Evolutionary conservation across 1,140 invertebrate genomes (phyloP).

Genomic region (Ooceraea biroi): DNA sequence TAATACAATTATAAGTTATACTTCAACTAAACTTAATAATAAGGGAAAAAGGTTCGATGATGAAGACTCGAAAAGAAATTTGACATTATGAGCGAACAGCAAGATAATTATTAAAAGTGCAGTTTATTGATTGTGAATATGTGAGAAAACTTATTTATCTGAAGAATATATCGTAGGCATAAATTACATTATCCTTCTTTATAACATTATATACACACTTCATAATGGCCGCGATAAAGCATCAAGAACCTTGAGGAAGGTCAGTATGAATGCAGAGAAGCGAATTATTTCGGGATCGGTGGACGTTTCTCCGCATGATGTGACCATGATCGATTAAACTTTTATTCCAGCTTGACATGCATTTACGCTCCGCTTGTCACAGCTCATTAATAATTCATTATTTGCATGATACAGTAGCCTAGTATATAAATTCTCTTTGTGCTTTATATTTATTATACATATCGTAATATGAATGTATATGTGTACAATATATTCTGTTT

Average conservation of each 20-base stretch:
- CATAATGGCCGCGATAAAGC: background rate
- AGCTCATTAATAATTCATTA: conserved; percentile 8
- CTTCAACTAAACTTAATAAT: too few relatives aligned
- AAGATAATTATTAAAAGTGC: too few relatives aligned
- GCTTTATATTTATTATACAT: background rate
- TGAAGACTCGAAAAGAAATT: too few relatives aligned
- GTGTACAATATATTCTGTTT: background rate
- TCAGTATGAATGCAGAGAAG: background rate
- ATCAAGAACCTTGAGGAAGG: background rate
- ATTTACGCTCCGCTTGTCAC: background rate
- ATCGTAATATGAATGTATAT: too few relatives aligned
- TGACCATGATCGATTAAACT: background rate
- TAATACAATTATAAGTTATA: too few relatives aligned
- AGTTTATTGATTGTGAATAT: too few relatives aligned
- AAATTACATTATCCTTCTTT: too few relatives aligned
- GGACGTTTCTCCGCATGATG: background rate
- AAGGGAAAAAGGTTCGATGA: too few relatives aligned
- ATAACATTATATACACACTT: background rate
- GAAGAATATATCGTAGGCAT: too few relatives aligned
- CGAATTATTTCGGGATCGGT: conserved; percentile 5
- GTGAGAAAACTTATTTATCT: too few relatives aligned
- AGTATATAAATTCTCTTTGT: background rate
- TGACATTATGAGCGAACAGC: too few relatives aligned
- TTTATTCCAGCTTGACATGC: background rate
- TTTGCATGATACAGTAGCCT: background rate